phyloP scores from a whole-genome alignment of 2,888 invertebrate species.

The Alentia gelatinosa region DNA sequence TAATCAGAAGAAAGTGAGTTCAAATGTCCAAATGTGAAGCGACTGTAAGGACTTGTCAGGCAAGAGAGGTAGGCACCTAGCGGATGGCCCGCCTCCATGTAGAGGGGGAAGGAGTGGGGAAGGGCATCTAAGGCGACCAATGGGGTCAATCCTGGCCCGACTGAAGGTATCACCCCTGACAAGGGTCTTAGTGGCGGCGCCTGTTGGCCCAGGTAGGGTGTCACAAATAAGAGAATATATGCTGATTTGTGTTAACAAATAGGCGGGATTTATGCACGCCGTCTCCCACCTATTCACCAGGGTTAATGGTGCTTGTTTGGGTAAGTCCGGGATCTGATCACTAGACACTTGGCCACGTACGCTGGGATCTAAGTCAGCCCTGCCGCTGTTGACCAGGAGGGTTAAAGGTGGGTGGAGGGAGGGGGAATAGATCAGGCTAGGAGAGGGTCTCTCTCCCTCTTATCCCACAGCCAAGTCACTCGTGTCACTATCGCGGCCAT shows the following conservation, averaged over 20 bases:
- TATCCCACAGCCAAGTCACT: neutral
- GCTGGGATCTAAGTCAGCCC: conserved; percentile 15
- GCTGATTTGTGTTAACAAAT: conserved; percentile 53
- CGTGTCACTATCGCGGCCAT: neutral
- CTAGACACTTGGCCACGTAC: neutral
- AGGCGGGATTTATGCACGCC: neutral
- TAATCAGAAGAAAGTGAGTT: conserved; percentile 30
- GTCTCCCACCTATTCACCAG: neutral
- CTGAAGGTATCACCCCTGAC: neutral
- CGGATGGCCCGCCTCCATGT: neutral
- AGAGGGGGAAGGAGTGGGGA: too few species aligned
- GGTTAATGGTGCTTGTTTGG: conserved; percentile 39
- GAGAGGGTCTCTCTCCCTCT: neutral
- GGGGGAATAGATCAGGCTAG: neutral
- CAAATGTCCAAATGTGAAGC: conserved; percentile 24
- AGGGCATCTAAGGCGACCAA: conserved; percentile 46
- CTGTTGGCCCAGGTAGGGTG: conserved; percentile 9
- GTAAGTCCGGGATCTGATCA: neutral
- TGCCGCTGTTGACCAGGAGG: neutral
- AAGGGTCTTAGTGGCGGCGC: neutral
- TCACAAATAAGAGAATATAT: conserved; percentile 51
- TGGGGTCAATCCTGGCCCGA: neutral
- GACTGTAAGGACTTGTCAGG: neutral
- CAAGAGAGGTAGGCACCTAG: neutral
- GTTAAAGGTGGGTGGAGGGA: neutral